Evolutionary conservation across 2,797 vertebrate species (phyloP), one percentile per base, ranked within the genome.

Genomic region (Pelodytes ibericus): DNA sequence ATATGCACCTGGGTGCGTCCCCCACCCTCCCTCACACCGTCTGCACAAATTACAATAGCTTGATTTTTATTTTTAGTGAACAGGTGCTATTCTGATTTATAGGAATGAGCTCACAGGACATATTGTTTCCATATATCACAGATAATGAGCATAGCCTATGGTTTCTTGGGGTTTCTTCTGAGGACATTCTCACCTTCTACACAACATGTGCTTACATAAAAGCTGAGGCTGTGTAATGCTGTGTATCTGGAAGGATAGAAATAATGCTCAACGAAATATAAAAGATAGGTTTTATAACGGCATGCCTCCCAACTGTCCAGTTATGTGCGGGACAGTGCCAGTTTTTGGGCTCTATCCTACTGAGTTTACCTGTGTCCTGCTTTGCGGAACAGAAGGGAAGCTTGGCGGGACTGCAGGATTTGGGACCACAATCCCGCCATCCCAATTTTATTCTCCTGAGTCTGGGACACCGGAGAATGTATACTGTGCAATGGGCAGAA

Each of bases 61-160:
- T 27, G 53, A 41, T 75, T 53, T n/a, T 62, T 75, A 70, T 75
- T 70, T 75, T 75, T 69, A 60, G 65, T 53, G 57, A 62, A 26
- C 66, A 75, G 74, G 60, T 62, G 66, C 18, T 39, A 61, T 33
- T 53, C 8, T 75, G 74, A 75, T 75, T 75, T 69, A 75, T 75
- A 62, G 58, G 33, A 62, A 39, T 69, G 66, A 62, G 41, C 68
- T 62, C 51, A 16, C 16, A 36, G 74, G 29, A 60, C 47, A 25
- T 18, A 36, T 49, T 26, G 41, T 30, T 18, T 47, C 3, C 27
- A 59, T 31, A 51, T 58, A 74, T 58, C 65, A 67, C 65, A 69
- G 44, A 75, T 63, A 61, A 62, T 56, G 66, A 67, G 25, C 57
- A 27, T 18, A 29, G 8, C 41, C 13, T 7, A 16, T 47, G 39